phyloP scores from a whole-genome alignment of 2,888 invertebrate species.

The Meghimatium bilineatum region DNA sequence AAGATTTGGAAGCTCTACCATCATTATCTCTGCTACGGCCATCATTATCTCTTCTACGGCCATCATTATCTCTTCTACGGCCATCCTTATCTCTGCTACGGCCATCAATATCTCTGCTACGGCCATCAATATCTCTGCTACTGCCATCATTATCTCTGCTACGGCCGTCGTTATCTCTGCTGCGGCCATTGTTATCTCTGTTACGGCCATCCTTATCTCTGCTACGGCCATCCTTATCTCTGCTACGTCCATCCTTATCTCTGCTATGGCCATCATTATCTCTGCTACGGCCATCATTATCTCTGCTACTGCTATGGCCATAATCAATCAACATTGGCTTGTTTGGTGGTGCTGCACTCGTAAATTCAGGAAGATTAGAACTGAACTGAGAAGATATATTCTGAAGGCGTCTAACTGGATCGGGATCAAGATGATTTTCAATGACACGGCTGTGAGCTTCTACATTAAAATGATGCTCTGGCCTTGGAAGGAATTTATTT shows the following conservation, averaged over 20 bases:
- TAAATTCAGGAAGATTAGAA: background rate
- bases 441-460: background rate
- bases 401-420: slow-evolving; percentile 1
- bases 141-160: background rate
- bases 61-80: background rate
- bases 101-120: background rate
- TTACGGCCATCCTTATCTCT: background rate
- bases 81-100: background rate
- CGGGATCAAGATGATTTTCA: background rate
- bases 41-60: background rate
- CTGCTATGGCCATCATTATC: no score
- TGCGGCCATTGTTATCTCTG: background rate
- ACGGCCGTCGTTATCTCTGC: background rate
- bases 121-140: background rate
- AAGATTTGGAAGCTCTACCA: background rate
- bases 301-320: background rate
- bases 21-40: background rate
- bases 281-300: background rate
- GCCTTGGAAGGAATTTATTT: background rate
- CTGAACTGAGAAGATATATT: background rate
- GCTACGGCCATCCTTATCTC: background rate
- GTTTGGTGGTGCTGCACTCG: background rate
- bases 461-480: background rate
- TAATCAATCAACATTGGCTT: slow-evolving; percentile 4
- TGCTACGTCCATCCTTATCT: background rate